Evolutionary conservation across 64 coral and sea anemone genomes (phyloP), one percentile per base, ranked within the genome.

Genomic region (Montipora efflorescens): DNA sequence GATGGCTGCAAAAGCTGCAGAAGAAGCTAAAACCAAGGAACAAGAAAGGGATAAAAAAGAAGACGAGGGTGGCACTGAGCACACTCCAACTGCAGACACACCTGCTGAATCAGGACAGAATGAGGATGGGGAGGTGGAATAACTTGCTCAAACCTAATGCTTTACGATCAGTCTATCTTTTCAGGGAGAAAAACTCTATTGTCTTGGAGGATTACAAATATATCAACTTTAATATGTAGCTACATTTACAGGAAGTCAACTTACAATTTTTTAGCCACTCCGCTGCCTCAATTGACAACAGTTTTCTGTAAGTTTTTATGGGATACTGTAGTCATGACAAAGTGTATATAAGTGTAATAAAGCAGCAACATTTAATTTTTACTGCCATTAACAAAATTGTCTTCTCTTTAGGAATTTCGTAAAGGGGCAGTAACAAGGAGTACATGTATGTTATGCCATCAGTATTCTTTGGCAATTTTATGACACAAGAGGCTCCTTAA

Each of bases 1-100:
- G 79, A 87, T 95, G 55, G 86, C 94, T 28, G 91, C 87, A 18
- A 93, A 79, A 78, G 75, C 81, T 14, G 82, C 82, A 28, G 80
- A 79, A 88, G 84, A 93, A 18, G 50, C 87, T 7, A 87, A 67
- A 87, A 83, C 59, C 0, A 67, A 85, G 44, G 88, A 80, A 44
- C 88, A 53, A 59, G 92, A 88, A 64, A 1, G 81, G 46, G 45
- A 52, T n/a, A 21, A 22, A 4, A 59, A 90, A 48, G 88, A 80
- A 66, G 76, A 68, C 67, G 71, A 74, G 20, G 90, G 9, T 19
- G 71, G 59, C n/a, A 84, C 50, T 77, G 80, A 28, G 74, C 45
- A 9, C 48, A 25, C 57, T 75, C 25, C 82, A 6, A 76, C 80
- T 84, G 74, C 68, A 18, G 52, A 49, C 21, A 75, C 82, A 48